These are phyloP conservation scores for Trichacis sp. DNA, from an alignment of 2,888 invertebrate species.

Conservation along the genomic window DNA sequence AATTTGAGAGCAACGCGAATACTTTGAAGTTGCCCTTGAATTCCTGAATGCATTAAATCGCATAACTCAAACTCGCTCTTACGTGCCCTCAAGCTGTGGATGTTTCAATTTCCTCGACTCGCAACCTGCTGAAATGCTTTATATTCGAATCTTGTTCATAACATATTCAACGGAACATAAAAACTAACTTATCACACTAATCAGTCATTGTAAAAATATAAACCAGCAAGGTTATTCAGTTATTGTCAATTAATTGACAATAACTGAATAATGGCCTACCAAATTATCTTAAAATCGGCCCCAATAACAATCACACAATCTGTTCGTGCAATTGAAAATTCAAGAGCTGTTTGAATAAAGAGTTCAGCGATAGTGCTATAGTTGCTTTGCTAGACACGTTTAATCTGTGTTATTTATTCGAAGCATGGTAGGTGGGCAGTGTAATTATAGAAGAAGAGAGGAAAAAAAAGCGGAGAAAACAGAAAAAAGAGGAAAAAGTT, in stretches of 20 bases:
- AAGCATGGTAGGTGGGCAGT: slow-evolving; percentile 43
- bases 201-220: not conserved
- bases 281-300: too few relatives aligned
- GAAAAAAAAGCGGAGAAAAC: slow-evolving; percentile 29
- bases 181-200: slow-evolving; percentile 3
- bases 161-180: slow-evolving; percentile 31
- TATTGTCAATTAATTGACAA: too few relatives aligned
- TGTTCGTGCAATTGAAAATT: too few relatives aligned
- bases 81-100: slow-evolving; percentile 62
- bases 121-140: slow-evolving; percentile 73
- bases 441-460: slow-evolving; percentile 53
- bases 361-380: slow-evolving; percentile 39
- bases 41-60: slow-evolving; percentile 59
- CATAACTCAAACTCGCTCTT: slow-evolving; percentile 67
- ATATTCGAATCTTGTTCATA: slow-evolving; percentile 43
- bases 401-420: slow-evolving; percentile 64
- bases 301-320: too few relatives aligned
- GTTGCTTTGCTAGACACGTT: slow-evolving; percentile 55
- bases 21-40: slow-evolving; percentile 39
- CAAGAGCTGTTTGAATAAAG: slow-evolving; percentile 38
- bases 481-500: slow-evolving; percentile 41
- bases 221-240: too few relatives aligned
- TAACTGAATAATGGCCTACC: too few relatives aligned
- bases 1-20: not conserved
- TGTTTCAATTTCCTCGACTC: slow-evolving; percentile 86